Evolutionary conservation across 1,140 invertebrate species (phyloP).

Genomic region (Trachymyrmex cornetzi): DNA sequence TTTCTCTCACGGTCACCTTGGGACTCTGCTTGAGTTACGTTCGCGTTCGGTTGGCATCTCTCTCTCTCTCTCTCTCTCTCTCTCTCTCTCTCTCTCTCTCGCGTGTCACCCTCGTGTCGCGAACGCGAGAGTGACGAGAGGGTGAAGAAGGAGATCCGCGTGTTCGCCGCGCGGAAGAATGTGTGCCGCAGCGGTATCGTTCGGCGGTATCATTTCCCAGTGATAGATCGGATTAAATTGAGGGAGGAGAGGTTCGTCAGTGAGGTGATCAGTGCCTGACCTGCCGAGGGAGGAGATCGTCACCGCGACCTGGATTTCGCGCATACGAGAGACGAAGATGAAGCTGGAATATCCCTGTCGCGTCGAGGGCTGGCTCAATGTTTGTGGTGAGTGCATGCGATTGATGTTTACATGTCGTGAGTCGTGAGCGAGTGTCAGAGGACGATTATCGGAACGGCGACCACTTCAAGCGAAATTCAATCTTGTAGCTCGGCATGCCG

Average conservation of each 20-base stretch:
- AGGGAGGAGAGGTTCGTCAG: slow-evolving; percentile 61
- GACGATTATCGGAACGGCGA: slow-evolving; percentile 19
- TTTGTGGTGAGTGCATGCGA: slow-evolving; percentile 86
- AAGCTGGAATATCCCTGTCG: slow-evolving; percentile 88
- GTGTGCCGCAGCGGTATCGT: slow-evolving; percentile 61
- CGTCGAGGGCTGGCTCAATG: slow-evolving; percentile 89
- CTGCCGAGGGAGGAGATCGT: slow-evolving; percentile 14
- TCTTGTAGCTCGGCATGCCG: not conserved
- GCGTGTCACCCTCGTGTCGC: slow-evolving; percentile 37
- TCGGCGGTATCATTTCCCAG: slow-evolving; percentile 63
- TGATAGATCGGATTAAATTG: slow-evolving; percentile 70
- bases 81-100: not conserved
- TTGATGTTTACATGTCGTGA: slow-evolving; percentile 20
- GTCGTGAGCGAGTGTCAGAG: not conserved
- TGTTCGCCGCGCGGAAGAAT: slow-evolving; percentile 45
- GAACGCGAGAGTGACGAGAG: not conserved
- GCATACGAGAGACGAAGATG: slow-evolving; percentile 73
- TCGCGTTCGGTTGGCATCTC: not conserved
- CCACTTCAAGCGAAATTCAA: not conserved
- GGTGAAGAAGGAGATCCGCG: not conserved
- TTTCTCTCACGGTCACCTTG: not conserved
- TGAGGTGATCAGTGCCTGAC: slow-evolving; percentile 72
- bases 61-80: too few relatives aligned
- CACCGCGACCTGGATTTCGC: slow-evolving; percentile 53
- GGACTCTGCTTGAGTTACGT: too few relatives aligned